Evolutionary conservation across 2,113 vertebrate genomes (phyloP).

Genomic region (Megalops atlanticus): DNA sequence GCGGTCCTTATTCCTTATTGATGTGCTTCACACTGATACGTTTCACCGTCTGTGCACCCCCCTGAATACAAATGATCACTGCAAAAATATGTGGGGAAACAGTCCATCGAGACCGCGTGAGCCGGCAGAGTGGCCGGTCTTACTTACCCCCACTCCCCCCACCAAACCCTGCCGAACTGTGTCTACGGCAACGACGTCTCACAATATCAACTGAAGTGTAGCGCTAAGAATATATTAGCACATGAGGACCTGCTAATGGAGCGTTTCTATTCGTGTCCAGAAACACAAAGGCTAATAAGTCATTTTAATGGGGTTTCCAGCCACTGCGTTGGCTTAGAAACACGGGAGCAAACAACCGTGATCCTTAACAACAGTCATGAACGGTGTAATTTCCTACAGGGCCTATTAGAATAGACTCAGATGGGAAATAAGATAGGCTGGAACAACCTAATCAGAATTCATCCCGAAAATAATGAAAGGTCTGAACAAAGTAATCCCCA

Average conservation of each 20-base stretch:
- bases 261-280: conserved; percentile 20
- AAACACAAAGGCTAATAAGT: conserved; percentile 38
- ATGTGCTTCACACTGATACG: neutral
- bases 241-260: neutral
- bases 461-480: conserved; percentile 40
- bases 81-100: neutral
- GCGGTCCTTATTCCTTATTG: neutral
- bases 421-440: conserved; percentile 23
- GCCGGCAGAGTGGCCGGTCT: neutral
- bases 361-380: neutral
- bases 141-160: no score
- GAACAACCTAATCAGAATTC: conserved; percentile 39
- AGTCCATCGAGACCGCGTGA: neutral
- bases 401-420: conserved; percentile 26
- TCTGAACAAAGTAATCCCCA: conserved; percentile 33
- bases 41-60: neutral
- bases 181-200: neutral
- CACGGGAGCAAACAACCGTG: conserved; percentile 27
- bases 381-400: conserved; percentile 27
- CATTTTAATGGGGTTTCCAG: conserved; percentile 40
- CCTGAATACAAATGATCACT: conserved; percentile 8
- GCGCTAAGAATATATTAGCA: neutral
- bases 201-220: neutral
- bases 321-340: conserved; percentile 22
- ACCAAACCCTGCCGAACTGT: neutral